These are phyloP conservation scores for Epinotia nisella DNA, from an alignment of 2,888 invertebrate genomes.

Conservation along the genomic window DNA sequence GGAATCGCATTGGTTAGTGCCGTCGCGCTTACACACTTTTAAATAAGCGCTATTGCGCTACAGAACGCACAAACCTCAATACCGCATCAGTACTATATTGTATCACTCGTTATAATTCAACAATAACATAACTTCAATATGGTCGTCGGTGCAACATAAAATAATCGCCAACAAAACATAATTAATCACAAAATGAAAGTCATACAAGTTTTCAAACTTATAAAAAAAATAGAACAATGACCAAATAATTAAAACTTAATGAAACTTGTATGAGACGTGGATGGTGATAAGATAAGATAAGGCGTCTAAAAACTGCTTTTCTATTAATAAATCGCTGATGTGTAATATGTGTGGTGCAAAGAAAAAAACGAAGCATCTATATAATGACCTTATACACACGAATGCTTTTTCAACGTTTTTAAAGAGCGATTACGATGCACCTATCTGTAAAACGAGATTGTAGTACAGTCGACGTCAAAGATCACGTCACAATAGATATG, in stretches of 20 bases:
- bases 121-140: not conserved
- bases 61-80: not conserved
- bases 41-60: not conserved
- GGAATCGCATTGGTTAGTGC: not conserved
- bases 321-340: conserved; percentile 1
- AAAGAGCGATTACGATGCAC: not conserved
- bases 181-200: conserved; percentile 49
- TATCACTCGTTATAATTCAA: too few relatives aligned
- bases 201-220: conserved; percentile 56
- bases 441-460: too few relatives aligned
- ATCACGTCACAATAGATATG: too few relatives aligned
- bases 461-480: too few relatives aligned
- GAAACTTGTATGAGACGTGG: conserved; percentile 57
- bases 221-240: conserved; percentile 16
- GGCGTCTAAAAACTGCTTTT: conserved; percentile 19
- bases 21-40: not conserved
- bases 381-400: not conserved
- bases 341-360: not conserved
- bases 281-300: conserved; percentile 52
- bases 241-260: conserved; percentile 43
- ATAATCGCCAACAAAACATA: conserved; percentile 40
- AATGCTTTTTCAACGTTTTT: too few relatives aligned
- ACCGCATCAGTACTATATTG: too few relatives aligned
- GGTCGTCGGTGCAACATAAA: not conserved
- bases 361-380: conserved; percentile 20